Evolutionary conservation across 2,888 invertebrate genomes (phyloP), one percentile per base, ranked within the genome.

Genomic region (Drosophila seclusa): DNA sequence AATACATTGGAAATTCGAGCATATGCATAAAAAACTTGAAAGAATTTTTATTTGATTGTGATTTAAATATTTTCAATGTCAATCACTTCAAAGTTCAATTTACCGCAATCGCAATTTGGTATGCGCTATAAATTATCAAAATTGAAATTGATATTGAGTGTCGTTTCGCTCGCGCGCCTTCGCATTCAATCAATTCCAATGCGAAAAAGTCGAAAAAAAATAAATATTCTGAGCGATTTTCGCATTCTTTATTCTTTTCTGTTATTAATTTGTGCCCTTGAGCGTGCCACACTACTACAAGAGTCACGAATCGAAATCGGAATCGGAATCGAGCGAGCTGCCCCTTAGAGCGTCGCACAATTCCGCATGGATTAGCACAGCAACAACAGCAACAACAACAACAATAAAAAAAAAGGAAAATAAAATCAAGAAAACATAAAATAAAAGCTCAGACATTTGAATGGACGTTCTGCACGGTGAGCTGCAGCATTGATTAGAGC

Each of bases 181-280:
- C 62, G 61, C 83, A 70, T 83, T 88, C 89, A 83, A 88, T 88
- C 89, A 83, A 86, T 80, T 76, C 70, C 73, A 88, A 83, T 73
- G 87, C 71, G 86, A 80, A 80, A 45, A 73, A 72, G 70, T 76
- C 83, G 66, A 48, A 38, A 13, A 45, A 48, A 68, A 67, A 13
- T 36, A 53, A 54, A 54, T 53, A 42, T 21, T n/a, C 29, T 0
- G 0, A 21, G 1, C 6, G 67, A 75, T 65, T 80, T 83, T 80
- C 80, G 64, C 63, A 54, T 66, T 68, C 68, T 31, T 27, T 45
- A 16, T 59, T 21, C 29, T 16, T 68, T 74, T 72, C 55, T 72
- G 73, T 73, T 86, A 83, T 83, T 83, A 86, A 88, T 83, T 86
- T 80, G 68, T 48, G 70, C 80, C 66, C 45, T 54, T 54, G 24